These are phyloP conservation scores for Synchiropus splendidus DNA, from an alignment of 2,113 vertebrate species.

Conservation along the genomic window DNA sequence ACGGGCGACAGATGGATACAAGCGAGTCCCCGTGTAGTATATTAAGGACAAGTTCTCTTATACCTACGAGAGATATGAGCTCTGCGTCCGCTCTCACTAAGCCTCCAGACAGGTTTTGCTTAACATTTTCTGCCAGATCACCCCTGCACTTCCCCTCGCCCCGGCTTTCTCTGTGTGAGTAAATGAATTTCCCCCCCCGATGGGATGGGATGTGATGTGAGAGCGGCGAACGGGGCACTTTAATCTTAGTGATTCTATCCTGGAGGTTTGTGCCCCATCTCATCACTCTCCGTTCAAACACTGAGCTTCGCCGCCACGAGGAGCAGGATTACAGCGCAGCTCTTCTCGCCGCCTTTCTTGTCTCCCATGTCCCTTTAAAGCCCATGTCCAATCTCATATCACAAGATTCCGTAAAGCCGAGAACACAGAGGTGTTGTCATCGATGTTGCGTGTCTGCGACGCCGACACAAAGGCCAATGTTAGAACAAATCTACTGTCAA, in stretches of 20 bases:
- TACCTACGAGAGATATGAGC: too few species aligned
- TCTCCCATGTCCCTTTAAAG: conserved; percentile 29
- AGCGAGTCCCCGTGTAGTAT: conserved; percentile 13
- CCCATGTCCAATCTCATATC: conserved; percentile 8
- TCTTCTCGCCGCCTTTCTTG: conserved; percentile 13
- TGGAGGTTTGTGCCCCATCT: conserved; percentile 42
- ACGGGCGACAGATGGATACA: conserved; percentile 3
- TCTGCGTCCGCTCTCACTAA: conserved; percentile 35
- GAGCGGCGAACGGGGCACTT: conserved; percentile 47
- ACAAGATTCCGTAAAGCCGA: conserved; percentile 15
- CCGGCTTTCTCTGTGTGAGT: conserved; percentile 43
- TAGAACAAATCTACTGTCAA: conserved; percentile 6
- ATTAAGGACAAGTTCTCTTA: background rate
- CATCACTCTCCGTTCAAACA: conserved; percentile 55
- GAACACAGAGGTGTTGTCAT: conserved; percentile 4
- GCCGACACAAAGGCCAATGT: conserved; percentile 6
- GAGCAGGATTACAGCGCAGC: conserved; percentile 36
- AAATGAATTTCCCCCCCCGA: conserved; percentile 56
- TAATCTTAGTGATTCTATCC: conserved; percentile 57
- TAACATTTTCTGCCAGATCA: conserved; percentile 43
- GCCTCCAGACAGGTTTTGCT: conserved; percentile 46
- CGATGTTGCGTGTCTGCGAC: conserved; percentile 8
- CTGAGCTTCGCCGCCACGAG: conserved; percentile 43
- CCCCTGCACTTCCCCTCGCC: conserved; percentile 28
- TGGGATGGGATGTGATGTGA: conserved; percentile 49